These are phyloP conservation scores for Alexandromys fortis DNA, from an alignment of 2,113 vertebrate species.

Conservation along the genomic window DNA sequence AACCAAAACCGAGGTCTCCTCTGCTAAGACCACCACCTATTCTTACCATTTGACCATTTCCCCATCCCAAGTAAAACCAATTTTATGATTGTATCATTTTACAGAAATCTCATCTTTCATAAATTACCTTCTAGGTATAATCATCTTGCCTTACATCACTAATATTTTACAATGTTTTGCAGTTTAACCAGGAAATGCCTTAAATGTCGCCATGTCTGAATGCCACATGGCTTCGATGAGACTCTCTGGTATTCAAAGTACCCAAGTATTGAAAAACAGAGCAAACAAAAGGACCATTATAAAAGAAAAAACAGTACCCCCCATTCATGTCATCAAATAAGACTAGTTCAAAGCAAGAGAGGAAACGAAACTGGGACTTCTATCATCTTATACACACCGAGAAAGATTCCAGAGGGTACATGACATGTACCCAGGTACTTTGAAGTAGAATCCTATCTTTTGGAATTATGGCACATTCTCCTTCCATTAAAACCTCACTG, in stretches of 20 bases:
- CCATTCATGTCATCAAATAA: constrained; percentile 88
- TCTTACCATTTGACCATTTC: not conserved
- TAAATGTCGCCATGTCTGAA: constrained; percentile 83
- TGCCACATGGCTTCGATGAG: constrained; percentile 84
- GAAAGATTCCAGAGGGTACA: constrained; percentile 81
- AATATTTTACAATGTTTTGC: constrained; percentile 56
- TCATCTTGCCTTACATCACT: not conserved
- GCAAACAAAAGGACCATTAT: constrained; percentile 87
- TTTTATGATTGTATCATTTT: not conserved
- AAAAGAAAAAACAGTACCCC: constrained; percentile 82
- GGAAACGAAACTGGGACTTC: constrained; percentile 85
- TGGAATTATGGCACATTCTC: constrained; percentile 82
- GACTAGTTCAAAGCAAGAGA: constrained; percentile 86
- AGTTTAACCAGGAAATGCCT: constrained; percentile 69
- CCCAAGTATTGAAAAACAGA: constrained; percentile 84
- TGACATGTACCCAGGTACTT: constrained; percentile 85
- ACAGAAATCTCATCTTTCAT: not conserved
- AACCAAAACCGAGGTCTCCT: not conserved
- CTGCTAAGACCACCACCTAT: not conserved
- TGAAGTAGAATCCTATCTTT: constrained; percentile 82
- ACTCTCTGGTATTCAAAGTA: constrained; percentile 77
- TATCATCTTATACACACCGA: constrained; percentile 51
- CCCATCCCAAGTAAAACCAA: not conserved
- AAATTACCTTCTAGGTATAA: not conserved
- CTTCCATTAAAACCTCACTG: constrained; percentile 50